Base-by-base conservation (phyloP, 2,113 vertebrate genomes). In the Paramisgurnus dabryanus region DNA sequence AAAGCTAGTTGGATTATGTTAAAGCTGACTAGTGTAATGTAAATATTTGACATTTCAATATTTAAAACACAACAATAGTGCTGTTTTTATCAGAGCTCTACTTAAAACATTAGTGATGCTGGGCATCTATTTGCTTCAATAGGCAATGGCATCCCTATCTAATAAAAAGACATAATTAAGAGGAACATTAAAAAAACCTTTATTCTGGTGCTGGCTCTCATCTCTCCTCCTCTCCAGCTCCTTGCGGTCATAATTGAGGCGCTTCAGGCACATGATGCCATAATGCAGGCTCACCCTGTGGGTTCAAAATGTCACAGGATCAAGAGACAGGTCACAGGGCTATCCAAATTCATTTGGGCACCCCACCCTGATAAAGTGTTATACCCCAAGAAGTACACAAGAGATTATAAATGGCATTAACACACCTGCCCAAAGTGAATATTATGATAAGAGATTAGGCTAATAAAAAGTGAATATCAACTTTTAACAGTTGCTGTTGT, bases 191-290 rank as follows among this genome's bases (percentile, higher is more conserved):
- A 10, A 22, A 13, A 83, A 63, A 96, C 96, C 96, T 94, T 95
- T 95, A 85, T 95, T 94, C 82, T 95, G 95, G 76, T 93, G 94
- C 79, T 90, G 92, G 80, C 95, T 97, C 40, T 95, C 95, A 80
- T 97, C 96, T 84, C 96, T 86, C 87, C 94, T 91, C 84, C 94
- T 91, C 83, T 97, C 96, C 91, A 98, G 90, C 87, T 98, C 96
- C 82, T 98, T 98, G 67, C 95, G 91, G 84, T 97, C 96, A 67
- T 98, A 98, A 88, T 97, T 98, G 72, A 98, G 92, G 57, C 96
- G 92, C 90, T 98, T 98, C 86, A 98, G 91, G 88, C 96, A 97
- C 96, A 98, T 96, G 87, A 98, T 96, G 85, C 96, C 96, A 0
- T 97, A 98, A 89, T 98, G 96, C 84, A 98, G 87, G 74, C 96